Conservation (phyloP, 2,888 invertebrate species). For the Mythimna loreyi region DNA sequence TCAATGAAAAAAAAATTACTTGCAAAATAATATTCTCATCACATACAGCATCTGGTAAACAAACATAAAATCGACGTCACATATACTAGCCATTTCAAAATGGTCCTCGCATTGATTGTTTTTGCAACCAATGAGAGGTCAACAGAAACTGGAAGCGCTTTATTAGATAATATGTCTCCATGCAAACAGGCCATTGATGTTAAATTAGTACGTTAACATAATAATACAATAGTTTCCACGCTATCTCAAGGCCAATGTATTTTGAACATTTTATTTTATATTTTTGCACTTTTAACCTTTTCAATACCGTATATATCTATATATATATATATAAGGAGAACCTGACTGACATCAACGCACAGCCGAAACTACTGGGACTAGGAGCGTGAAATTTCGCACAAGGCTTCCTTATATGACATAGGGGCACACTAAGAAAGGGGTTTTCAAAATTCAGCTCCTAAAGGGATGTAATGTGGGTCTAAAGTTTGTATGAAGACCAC, state of each 20-base stretch:
- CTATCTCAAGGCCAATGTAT: conserved; percentile 11
- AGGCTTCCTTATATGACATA: no score
- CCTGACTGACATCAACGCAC: no score
- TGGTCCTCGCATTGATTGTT: not conserved
- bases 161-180: not conserved
- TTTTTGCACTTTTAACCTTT: no score
- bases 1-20: not conserved
- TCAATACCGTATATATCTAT: no score
- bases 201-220: conserved; percentile 1
- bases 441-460: no score
- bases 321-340: no score
- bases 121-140: not conserved
- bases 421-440: no score
- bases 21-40: not conserved
- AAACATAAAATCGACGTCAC: not conserved
- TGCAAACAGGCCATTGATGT: not conserved
- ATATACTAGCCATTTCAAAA: not conserved
- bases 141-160: not conserved
- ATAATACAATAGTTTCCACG: not conserved
- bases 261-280: no score
- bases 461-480: no score
- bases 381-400: no score
- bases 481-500: no score
- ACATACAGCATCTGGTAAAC: not conserved
- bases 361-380: no score